Conservation (phyloP, 2,888 invertebrate species). For the Endomychus coccineus region DNA sequence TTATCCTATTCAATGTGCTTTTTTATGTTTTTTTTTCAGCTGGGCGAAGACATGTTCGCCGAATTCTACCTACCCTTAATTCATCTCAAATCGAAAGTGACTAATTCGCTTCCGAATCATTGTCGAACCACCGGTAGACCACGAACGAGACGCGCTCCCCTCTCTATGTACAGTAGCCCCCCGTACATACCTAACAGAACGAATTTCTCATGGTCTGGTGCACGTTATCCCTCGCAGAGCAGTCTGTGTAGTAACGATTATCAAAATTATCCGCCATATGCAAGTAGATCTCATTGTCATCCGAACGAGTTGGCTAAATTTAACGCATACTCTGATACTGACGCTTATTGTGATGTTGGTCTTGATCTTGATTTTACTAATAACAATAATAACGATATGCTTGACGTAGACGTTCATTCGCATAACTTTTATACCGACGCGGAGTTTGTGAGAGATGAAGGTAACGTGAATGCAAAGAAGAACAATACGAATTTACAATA, state of each 20-base stretch:
- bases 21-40: slow-evolving; percentile 42
- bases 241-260: slow-evolving; percentile 33
- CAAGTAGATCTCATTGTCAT: slow-evolving; percentile 39
- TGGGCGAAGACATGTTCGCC: slow-evolving; percentile 70
- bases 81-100: slow-evolving; percentile 26
- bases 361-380: not conserved
- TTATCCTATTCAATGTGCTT: too few relatives aligned
- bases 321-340: too few relatives aligned
- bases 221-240: slow-evolving; percentile 28
- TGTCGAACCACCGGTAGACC: slow-evolving; percentile 35
- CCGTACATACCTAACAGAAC: slow-evolving; percentile 25
- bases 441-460: too few relatives aligned
- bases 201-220: slow-evolving; percentile 13
- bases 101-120: slow-evolving; percentile 36
- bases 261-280: slow-evolving; percentile 37
- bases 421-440: too few relatives aligned
- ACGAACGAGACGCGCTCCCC: slow-evolving; percentile 30
- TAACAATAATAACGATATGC: not conserved
- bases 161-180: slow-evolving; percentile 42
- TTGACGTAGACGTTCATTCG: not conserved
- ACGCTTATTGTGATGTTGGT: not conserved
- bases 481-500: slow-evolving; percentile 3
- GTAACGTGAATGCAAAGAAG: not conserved
- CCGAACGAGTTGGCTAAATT: too few relatives aligned
- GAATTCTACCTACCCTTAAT: slow-evolving; percentile 62